phyloP scores from a whole-genome alignment of 2,113 vertebrate species.

The Zootoca vivipara region DNA sequence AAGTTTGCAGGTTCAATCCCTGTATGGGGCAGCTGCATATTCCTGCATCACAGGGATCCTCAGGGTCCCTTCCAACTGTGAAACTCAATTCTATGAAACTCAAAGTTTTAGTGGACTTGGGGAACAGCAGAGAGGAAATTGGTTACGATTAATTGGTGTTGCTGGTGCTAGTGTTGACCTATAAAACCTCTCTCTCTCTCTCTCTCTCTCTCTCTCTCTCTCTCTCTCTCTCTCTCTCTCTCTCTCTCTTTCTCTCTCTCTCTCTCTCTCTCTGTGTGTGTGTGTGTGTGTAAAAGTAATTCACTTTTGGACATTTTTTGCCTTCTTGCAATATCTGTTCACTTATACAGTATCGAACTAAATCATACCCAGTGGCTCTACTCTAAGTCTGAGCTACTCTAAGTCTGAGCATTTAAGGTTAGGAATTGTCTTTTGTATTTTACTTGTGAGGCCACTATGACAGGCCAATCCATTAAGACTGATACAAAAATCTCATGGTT shows the following conservation, averaged over 20 bases:
- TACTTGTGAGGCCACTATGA: not conserved
- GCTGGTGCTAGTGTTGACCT: not conserved
- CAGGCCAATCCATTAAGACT: not conserved
- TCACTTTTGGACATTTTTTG: not conserved
- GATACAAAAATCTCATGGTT: not conserved
- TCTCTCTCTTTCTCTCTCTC: too few species aligned
- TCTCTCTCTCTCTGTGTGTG: too few species aligned
- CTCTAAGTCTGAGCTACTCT: too few species aligned
- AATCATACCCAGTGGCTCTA: too few species aligned
- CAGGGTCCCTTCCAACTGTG: too few species aligned
- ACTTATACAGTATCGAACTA: not conserved
- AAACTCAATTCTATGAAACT: not conserved
- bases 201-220: too few species aligned
- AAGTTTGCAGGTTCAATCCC: too few species aligned
- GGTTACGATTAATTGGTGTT: not conserved
- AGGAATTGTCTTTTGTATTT: not conserved
- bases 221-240: too few species aligned
- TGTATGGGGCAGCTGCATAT: too few species aligned
- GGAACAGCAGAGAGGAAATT: not conserved
- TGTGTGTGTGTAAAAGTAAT: not conserved
- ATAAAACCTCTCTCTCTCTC: not conserved
- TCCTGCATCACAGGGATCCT: too few species aligned
- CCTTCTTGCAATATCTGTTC: not conserved
- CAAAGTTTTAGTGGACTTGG: not conserved
- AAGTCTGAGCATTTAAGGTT: not conserved